phyloP scores from a whole-genome alignment of 1,140 invertebrate species.

The Drosophila repleta region DNA sequence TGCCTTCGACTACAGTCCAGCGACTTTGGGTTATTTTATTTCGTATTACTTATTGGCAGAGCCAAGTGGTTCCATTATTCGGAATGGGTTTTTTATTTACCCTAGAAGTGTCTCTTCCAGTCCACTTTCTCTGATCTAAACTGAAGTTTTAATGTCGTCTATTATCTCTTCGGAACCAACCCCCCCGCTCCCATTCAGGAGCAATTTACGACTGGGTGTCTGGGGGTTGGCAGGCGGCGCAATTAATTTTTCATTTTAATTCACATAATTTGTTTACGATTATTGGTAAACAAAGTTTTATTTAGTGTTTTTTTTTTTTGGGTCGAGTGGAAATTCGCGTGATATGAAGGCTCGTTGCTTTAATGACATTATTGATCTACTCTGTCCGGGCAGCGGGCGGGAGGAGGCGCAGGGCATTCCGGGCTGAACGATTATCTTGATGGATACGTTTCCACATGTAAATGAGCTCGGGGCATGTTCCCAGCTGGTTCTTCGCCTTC shows the following conservation, averaged over 20 bases:
- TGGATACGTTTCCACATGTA: constrained; percentile 42
- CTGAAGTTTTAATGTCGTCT: too few relatives aligned
- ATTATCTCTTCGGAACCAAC: neutral
- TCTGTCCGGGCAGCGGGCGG: neutral
- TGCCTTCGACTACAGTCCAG: too few relatives aligned
- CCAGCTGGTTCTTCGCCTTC: constrained; percentile 21
- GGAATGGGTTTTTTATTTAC: too few relatives aligned
- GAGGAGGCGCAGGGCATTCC: constrained; percentile 4
- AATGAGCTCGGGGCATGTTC: constrained; percentile 27
- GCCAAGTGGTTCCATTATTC: too few relatives aligned
- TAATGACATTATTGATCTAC: constrained; percentile 64
- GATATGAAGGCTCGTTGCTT: constrained; percentile 40
- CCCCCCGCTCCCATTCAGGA: neutral
- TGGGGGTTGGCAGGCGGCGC: too few relatives aligned
- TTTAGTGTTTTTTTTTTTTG: constrained; percentile 32
- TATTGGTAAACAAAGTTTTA: constrained; percentile 64
- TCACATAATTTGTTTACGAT: constrained; percentile 74
- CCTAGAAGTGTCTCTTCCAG: neutral
- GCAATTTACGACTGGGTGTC: constrained; percentile 6
- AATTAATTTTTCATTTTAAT: constrained; percentile 64
- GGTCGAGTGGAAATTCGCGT: constrained; percentile 69
- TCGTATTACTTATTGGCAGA: too few relatives aligned
- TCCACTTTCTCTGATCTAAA: constrained; percentile 21
- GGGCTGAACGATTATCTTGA: constrained; percentile 33
- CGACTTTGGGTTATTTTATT: too few relatives aligned